These are phyloP conservation scores for Lasioglossum calceatum DNA, from an alignment of 2,888 invertebrate species.

Conservation along the genomic window DNA sequence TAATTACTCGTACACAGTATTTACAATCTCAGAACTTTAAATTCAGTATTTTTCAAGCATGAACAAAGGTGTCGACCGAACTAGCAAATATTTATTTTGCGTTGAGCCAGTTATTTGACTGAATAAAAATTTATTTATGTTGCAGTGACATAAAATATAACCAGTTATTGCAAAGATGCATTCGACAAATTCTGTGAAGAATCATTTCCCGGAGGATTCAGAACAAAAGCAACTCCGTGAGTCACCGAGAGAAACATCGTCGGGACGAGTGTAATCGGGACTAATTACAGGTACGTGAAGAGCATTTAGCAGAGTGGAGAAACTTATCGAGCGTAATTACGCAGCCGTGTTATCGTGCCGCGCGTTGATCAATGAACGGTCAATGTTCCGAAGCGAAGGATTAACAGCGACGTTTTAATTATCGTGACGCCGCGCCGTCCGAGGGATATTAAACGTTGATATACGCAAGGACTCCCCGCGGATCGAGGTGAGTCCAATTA, in stretches of 20 bases:
- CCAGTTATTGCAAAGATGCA: too few species aligned
- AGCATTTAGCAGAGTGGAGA: not conserved
- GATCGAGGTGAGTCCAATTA: not conserved
- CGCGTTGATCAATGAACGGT: conserved; percentile 12
- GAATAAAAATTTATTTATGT: too few species aligned
- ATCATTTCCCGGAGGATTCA: not conserved
- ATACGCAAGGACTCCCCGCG: conserved; percentile 1
- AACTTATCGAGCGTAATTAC: conserved; percentile 7
- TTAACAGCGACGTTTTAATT: conserved; percentile 19
- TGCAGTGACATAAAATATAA: too few species aligned
- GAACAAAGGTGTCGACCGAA: too few species aligned
- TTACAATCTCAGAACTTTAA: too few species aligned
- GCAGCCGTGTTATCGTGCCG: not conserved
- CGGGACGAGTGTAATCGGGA: not conserved
- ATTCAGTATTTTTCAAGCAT: too few species aligned
- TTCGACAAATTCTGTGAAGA: not conserved
- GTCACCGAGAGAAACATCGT: not conserved
- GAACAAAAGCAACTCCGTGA: not conserved
- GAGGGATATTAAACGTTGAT: conserved; percentile 3
- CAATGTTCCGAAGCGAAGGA: not conserved
- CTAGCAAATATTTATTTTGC: too few species aligned
- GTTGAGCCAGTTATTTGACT: too few species aligned
- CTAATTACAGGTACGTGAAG: not conserved
- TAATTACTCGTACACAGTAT: too few species aligned
- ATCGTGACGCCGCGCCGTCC: not conserved